Conservation (phyloP, 92 coral and sea anemone species). For the Palythoa heliodiscus region DNA sequence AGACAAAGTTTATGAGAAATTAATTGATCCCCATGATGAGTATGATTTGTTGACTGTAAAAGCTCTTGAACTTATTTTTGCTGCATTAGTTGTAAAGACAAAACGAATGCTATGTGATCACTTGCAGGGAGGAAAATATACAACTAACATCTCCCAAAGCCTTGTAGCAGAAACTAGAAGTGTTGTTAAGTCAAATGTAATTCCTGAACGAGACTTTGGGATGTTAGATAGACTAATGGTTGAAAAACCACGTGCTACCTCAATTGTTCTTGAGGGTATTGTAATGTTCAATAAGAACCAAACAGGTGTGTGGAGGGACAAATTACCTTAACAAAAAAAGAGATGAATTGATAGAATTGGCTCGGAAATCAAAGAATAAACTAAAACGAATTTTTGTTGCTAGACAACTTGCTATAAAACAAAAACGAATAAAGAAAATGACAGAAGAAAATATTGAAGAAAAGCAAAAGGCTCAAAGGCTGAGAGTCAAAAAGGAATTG, state of each 20-base stretch:
- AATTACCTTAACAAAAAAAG: slow-evolving; percentile 32
- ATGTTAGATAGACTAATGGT: slow-evolving; percentile 26
- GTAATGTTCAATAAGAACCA: slow-evolving; percentile 38
- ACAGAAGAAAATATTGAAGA: slow-evolving; percentile 1
- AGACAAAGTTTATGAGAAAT: slow-evolving; percentile 39
- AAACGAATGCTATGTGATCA: slow-evolving; percentile 45
- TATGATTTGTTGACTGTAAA: slow-evolving; percentile 43
- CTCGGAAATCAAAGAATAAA: slow-evolving; percentile 8
- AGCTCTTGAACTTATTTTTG: slow-evolving; percentile 48
- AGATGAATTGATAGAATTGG: slow-evolving; percentile 1
- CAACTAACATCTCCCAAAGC: slow-evolving; percentile 24
- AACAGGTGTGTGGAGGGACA: slow-evolving; percentile 42
- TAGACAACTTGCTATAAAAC: slow-evolving; percentile 22
- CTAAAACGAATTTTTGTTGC: slow-evolving; percentile 5
- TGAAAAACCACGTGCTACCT: slow-evolving; percentile 42
- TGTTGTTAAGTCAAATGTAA: slow-evolving; percentile 14
- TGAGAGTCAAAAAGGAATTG: slow-evolving; percentile 30
- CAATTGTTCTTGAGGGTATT: slow-evolving; percentile 34
- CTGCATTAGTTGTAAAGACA: slow-evolving; percentile 41
- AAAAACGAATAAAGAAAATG: slow-evolving; percentile 2
- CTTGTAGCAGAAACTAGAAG: slow-evolving; percentile 20
- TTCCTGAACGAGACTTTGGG: slow-evolving; percentile 17
- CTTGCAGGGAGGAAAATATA: slow-evolving; percentile 41
- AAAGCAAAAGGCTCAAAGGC: slow-evolving; percentile 13
- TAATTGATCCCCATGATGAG: slow-evolving; percentile 35